Base-by-base conservation (phyloP, 2,113 vertebrate species). In the Polyodon spathula region DNA sequence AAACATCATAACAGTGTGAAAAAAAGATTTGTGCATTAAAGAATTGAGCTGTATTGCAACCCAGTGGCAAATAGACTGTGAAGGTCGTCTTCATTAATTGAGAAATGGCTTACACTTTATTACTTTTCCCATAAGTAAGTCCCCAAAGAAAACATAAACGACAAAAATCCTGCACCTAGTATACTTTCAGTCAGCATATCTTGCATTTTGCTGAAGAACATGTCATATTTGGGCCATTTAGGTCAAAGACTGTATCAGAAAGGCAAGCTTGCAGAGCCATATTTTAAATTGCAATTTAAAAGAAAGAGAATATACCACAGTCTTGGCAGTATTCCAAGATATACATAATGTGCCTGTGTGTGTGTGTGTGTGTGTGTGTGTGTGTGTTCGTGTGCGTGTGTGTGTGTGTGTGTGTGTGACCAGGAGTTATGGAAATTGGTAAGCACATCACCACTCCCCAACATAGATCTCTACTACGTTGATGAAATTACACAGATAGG, bases 71-170 rank as follows among this genome's bases (percentile, higher is more conserved):
- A 37, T 66, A 68, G 59, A 56, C 69, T 50, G 8, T 74, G 71
- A 77, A 73, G 72, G 71, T 76, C 71, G 76, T 78, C 64, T 76
- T 59, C 66, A 69, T 71, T 75, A 73, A 78, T 73, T 73, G 73
- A 69, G 56, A 66, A 61, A 65, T 61, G 63, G 41, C 63, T 60
- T 6, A 66, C 54, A 39, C 65, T 56, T 63, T 46, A 76, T 69
- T n/a, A 57, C 55, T 12, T 57, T 41, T 73, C 59, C 62, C 16
- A 40, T 60, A 62, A 55, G 59, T 68, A 72, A 66, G 64, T 65
- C 71, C 63, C 63, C 17, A 54, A 54, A 63, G 66, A 56, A 66
- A 61, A 53, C 43, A 37, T 56, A 46, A 64, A 66, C 56, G 39
- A 43, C 52, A 12, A 39, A 65, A 68, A 57, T 40, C n/a, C 65